A percentile compares a stretch with the other conserved stretches of the same genome.
Conservation (phyloP, 2,797 vertebrate species). For the Onychomys leucogaster region DNA sequence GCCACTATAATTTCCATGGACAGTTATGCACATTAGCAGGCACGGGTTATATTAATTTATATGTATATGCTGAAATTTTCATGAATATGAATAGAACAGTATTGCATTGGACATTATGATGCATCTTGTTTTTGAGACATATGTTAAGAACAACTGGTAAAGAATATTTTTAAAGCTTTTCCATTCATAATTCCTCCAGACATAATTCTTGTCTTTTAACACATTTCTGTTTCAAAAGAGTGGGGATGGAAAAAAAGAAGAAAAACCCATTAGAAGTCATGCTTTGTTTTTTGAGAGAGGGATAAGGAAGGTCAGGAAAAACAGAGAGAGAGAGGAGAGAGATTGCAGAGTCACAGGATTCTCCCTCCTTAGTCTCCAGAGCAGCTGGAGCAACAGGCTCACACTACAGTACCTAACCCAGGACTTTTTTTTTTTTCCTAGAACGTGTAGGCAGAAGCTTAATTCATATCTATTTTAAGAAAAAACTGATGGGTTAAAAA, state of each 20-base stretch:
- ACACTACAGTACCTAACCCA: neutral
- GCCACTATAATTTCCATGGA: slow-evolving; percentile 40
- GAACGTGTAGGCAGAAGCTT: slow-evolving; percentile 18
- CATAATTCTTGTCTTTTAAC: neutral
- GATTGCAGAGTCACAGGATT: neutral
- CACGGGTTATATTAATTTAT: neutral
- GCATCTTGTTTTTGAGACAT: neutral
- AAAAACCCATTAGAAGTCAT: neutral
- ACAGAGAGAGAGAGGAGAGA: neutral
- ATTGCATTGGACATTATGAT: neutral
- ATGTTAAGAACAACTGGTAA: slow-evolving; percentile 1
- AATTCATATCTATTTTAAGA: slow-evolving; percentile 32
- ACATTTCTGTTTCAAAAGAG: neutral
- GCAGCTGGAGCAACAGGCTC: neutral
- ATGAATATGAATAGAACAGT: neutral
- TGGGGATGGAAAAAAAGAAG: too few relatives aligned
- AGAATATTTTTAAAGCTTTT: slow-evolving; percentile 12
- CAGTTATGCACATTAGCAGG: slow-evolving; percentile 19
- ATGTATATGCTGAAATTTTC: neutral
- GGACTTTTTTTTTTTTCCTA: neutral
- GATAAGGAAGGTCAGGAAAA: neutral
- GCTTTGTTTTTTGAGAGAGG: neutral
- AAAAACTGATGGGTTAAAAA: slow-evolving; percentile 50
- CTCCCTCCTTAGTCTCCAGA: neutral
- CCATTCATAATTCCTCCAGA: neutral